Evolutionary conservation across 1,140 invertebrate species (phyloP), one percentile per base, ranked within the genome.

Genomic region (Bombus confusus): DNA sequence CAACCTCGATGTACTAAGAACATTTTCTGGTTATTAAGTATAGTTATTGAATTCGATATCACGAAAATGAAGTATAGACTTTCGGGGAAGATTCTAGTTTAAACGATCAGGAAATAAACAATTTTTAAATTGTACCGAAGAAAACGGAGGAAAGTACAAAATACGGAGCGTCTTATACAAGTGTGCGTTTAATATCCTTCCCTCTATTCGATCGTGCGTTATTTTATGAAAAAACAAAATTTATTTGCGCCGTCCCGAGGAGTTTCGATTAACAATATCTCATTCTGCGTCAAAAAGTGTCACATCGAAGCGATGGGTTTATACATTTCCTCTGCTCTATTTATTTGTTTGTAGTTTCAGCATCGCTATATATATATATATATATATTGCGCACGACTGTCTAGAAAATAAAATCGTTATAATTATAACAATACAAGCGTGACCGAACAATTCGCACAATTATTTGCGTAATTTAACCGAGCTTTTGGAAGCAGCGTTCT

Each of bases 401-500:
- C 9, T 10, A 10, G 13, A 22, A 13, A 74, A 47, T 37, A 31
- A 62, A 59, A 28, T 10, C 3, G 28, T 74, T 31, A 71, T 6
- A 28, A 71, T 39, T 74, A 52, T 34, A 34, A 75, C 57, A 28
- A 75, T 57, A 37, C 13, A 31, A 83, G 9, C 22, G 31, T 3
- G 3, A 10, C 9, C 22, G 41, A 69, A 83, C 64, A 57, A 77
- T 77, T n/a, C 28, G 10, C 34, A n/a, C 31, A 28, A 41, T 78
- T 22, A 84, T 84, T 79, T 84, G 76, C 81, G 62, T 68, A 77
- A 83, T 62, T 18, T 31, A 31, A 13, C 2, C 72, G 34, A 66
- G 75, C 34, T 62, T 85, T 80, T 85, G 79, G 84, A 86, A 62
- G 31, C 76, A 34, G 41, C 22, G 82, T 69, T 78, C 74, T 69